phyloP scores from a whole-genome alignment of 1,140 invertebrate species.

The Dendrolimus punctatus region DNA sequence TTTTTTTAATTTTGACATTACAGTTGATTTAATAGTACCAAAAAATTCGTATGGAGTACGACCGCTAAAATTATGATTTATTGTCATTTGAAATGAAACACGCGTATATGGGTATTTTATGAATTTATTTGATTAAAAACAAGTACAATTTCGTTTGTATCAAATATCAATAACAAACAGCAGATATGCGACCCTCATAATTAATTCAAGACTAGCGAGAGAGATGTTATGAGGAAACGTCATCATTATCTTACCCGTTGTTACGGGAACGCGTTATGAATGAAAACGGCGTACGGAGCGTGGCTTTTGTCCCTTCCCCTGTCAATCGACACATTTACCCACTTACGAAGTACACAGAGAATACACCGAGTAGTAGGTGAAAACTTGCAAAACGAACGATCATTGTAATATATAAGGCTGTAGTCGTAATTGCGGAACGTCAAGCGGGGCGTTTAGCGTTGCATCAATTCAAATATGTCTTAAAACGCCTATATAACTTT shows the following conservation, averaged over 20 bases:
- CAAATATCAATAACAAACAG: too few species aligned
- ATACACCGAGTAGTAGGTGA: constrained; percentile 33
- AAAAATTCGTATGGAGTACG: too few species aligned
- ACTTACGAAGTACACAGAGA: constrained; percentile 27
- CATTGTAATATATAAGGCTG: constrained; percentile 36
- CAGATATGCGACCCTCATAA: not conserved
- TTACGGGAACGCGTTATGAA: constrained; percentile 38
- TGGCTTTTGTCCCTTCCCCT: constrained; percentile 48
- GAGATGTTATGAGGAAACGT: constrained; percentile 36
- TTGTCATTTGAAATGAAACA: too few species aligned
- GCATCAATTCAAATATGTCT: too few species aligned
- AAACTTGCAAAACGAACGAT: constrained; percentile 63
- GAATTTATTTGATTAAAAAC: too few species aligned
- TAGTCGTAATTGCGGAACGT: constrained; percentile 22
- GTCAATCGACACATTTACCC: constrained; percentile 69
- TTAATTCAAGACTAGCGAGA: constrained; percentile 19
- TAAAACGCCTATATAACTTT: too few species aligned
- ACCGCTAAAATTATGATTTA: too few species aligned
- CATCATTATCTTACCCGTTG: constrained; percentile 54
- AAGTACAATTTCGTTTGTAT: too few species aligned
- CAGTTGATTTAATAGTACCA: too few species aligned
- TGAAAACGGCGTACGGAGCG: constrained; percentile 20
- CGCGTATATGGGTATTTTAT: too few species aligned
- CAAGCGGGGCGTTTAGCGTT: too few species aligned
- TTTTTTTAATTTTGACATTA: too few species aligned